Percentiles rank a stretch among this genome's conserved stretches.
phyloP scores from a whole-genome alignment of 2,888 invertebrate species.

The Rutpela maculata region DNA sequence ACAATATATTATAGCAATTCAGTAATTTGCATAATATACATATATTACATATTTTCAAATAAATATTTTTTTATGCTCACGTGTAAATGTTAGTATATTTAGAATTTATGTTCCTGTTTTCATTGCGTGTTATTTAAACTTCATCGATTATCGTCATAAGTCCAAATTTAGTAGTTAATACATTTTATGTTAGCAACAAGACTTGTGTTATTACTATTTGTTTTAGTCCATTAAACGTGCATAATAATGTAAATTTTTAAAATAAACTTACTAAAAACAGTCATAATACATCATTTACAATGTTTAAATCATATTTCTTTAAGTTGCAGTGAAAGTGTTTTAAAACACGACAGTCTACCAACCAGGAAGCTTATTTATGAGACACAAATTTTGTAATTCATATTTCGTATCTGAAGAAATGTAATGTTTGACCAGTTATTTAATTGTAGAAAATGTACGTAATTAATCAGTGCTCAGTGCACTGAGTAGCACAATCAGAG shows the following conservation, averaged over 20 bases:
- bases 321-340: background rate
- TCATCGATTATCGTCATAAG: background rate
- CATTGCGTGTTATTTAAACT: constrained; percentile 7
- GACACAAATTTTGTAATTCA: too few relatives aligned
- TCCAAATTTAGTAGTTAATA: constrained; percentile 4
- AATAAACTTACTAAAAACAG: background rate
- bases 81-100: background rate
- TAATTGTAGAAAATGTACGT: too few relatives aligned
- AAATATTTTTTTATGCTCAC: background rate
- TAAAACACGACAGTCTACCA: background rate
- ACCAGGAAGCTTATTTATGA: too few relatives aligned
- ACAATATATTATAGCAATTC: background rate
- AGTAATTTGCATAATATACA: too few relatives aligned
- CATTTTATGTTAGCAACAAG: background rate
- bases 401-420: too few relatives aligned
- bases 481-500: too few relatives aligned
- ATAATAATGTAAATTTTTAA: background rate
- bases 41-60: background rate
- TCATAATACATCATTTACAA: background rate
- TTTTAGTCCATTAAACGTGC: background rate
- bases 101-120: constrained; percentile 1
- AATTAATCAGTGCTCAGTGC: too few relatives aligned
- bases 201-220: background rate
- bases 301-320: background rate
- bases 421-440: too few relatives aligned